A percentile compares a stretch with the other conserved stretches of the same genome.
Conservation (phyloP, 2,797 vertebrate genomes). For the Petrocephalus schoutedeni region DNA sequence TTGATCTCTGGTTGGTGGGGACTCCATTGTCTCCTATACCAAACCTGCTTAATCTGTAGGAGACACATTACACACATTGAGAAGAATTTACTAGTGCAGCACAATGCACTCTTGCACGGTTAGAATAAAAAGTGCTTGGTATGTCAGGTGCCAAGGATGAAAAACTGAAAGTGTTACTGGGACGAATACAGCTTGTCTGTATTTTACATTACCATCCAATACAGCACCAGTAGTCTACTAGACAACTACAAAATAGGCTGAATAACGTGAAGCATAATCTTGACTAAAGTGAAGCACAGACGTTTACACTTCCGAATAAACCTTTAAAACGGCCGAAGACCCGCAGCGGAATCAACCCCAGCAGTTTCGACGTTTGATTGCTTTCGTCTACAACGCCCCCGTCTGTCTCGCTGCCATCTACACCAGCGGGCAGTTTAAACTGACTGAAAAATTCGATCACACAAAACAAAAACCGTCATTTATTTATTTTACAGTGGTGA, state of each 20-base stretch:
- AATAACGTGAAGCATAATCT: background rate
- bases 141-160: too few relatives aligned
- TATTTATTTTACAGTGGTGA: background rate
- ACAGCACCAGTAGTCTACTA: background rate
- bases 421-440: background rate
- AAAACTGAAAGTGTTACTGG: background rate
- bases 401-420: background rate
- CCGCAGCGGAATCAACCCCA: background rate
- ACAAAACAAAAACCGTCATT: background rate
- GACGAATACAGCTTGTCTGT: background rate
- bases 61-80: background rate
- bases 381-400: constrained; percentile 4
- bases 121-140: too few relatives aligned
- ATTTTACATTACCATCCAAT: background rate
- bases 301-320: background rate
- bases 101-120: background rate
- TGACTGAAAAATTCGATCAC: background rate
- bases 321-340: background rate
- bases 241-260: background rate
- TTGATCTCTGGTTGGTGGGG: constrained; percentile 47
- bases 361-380: background rate
- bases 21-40: constrained; percentile 46
- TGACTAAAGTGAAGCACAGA: background rate
- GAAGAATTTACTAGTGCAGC: background rate
- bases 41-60: background rate